These are phyloP conservation scores for Connochaetes taurinus DNA, from an alignment of 2,113 vertebrate genomes.

Conservation along the genomic window DNA sequence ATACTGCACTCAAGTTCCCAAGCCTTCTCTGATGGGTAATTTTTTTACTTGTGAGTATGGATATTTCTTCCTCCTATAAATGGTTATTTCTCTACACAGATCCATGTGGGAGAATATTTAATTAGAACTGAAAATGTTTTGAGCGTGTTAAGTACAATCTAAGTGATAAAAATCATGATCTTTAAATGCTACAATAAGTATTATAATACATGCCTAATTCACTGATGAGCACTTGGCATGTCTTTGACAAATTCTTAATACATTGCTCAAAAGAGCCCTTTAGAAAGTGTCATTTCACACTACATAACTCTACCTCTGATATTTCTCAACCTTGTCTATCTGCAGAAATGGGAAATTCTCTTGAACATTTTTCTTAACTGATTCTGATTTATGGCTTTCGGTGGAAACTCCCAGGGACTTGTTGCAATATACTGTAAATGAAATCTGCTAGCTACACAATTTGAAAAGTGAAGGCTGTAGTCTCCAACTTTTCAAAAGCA, in stretches of 20 bases:
- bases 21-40: conserved; percentile 52
- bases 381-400: conserved; percentile 71
- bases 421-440: conserved; percentile 76
- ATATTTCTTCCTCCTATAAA: conserved; percentile 55
- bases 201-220: conserved; percentile 66
- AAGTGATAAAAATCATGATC: conserved; percentile 66
- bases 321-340: conserved; percentile 72
- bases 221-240: conserved; percentile 57
- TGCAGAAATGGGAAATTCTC: conserved; percentile 73
- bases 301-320: conserved; percentile 67
- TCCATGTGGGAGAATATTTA: conserved; percentile 67
- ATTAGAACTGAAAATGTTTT: conserved; percentile 73
- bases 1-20: conserved; percentile 55
- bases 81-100: conserved; percentile 62
- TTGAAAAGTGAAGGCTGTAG: conserved; percentile 68
- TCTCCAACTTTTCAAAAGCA: conserved; percentile 67
- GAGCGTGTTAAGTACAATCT: conserved; percentile 66
- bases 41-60: conserved; percentile 63
- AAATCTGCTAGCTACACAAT: conserved; percentile 73
- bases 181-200: conserved; percentile 70
- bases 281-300: conserved; percentile 73
- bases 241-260: conserved; percentile 73
- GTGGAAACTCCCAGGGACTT: conserved; percentile 72
- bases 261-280: conserved; percentile 70
- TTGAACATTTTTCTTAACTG: conserved; percentile 75